Evolutionary conservation across 2,888 invertebrate species (phyloP), one percentile per base, ranked within the genome.

Genomic region (Harpagoxenus sublaevis): DNA sequence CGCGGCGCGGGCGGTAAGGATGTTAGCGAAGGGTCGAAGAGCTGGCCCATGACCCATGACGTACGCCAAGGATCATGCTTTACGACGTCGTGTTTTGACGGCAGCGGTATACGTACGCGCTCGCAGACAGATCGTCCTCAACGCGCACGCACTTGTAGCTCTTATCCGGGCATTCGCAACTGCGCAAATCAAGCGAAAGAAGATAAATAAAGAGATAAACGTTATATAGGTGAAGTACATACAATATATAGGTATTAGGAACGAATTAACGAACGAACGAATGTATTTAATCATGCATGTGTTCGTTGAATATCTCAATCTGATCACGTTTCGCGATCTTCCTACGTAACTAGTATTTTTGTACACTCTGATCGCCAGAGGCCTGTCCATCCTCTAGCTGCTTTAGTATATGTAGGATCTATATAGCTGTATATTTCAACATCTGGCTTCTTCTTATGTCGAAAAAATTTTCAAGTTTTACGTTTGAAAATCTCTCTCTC

Each of bases 21-120:
- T 65, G 42, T 45, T 1, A 18, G 53, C 31, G 28, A 68, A 31
- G 18, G 3, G 23, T 18, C 10, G 9, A n/a, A 57, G 35, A n/a
- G 53, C 35, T 35, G n/a, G 53, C n/a, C 23, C 23, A 23, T 35
- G 35, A 18, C 8, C 28, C 12, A 42, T 31, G 45, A n/a, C 23
- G 23, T 23, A 23, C 10, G 51, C 18, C 4, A 3, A 51, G 28
- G 31, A 68, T 31, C 53, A 93, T 93, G 87, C 93, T 93, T 0
- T 91, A 90, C 77, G 84, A 87, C 55, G 94, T 94, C 70, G 92
- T 90, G 66, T 94, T 94, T 66, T 93, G 92, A 89, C 94, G 95
- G 93, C 97, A 97, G 68, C 96, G 95, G 93, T 96, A 96, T 0
- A 96, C 96, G 91, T 96, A 97, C 1, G 96, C 96, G 70, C 95